Evolutionary conservation across 2,888 invertebrate genomes (phyloP), one percentile per base, ranked within the genome.

Genomic region (Halocaridina rubra): DNA sequence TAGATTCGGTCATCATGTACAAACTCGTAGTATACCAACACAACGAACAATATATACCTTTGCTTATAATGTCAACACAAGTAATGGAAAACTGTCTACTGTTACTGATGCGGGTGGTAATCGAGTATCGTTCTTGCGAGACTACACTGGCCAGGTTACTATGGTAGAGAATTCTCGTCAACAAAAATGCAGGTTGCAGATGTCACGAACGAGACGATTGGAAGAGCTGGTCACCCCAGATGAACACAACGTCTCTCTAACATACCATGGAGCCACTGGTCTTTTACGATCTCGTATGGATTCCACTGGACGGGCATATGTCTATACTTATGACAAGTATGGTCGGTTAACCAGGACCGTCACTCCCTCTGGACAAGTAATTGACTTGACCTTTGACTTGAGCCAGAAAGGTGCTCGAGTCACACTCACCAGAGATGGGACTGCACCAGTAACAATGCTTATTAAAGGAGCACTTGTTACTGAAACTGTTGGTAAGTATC

Each of bases 1-100:
- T 90, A 93, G 97, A 89, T 97, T 97, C 90, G 99, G 99, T 0
- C 98, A 98, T 90, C 99, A 99, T 90, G 94, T 97, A 1, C 95
- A 96, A 81, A 98, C 98, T 0, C 95, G 95, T 89, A 97, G 98
- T 90, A 98, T 99, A 86, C 92, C 98, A n/a, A 98, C 98, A 0
- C 97, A 97, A 0, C 96, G 97, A 91, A 96, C 95, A 3, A 95
- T 96, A 89, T 98, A 98, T 90, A 94, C 96, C 1, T 99, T 98
- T 90, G 96, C 97, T 0, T 99, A 99, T 92, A 98, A 97, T 89
- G 97, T 98, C 0, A 98, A 98, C 90, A 98, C 98, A 0, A 97
- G 97, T 90, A 98, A 97, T 90, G 98, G 98, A 0, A 97, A 97
- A 90, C 92, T 99, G 22, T 97, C 96, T 90, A 96, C 97, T 0